A percentile compares a stretch with the other conserved stretches of the same genome.
Evolutionary conservation across 2,113 vertebrate genomes (phyloP).

Genomic region (Zingel zingel): DNA sequence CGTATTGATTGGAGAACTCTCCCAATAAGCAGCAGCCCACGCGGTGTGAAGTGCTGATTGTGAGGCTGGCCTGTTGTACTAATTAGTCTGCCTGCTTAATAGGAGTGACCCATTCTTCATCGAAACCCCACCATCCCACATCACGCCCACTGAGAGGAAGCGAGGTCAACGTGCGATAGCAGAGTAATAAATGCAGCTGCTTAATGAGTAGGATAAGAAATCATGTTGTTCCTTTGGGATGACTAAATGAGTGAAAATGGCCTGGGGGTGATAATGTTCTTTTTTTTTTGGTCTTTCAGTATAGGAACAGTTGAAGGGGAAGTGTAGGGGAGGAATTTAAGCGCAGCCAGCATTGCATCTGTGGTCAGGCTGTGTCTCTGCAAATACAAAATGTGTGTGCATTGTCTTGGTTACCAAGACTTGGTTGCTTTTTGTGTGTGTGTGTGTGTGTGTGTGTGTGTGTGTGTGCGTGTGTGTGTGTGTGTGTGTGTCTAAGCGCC

Average conservation of each 20-base stretch:
- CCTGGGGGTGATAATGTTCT: constrained; percentile 38
- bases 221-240: constrained; percentile 38
- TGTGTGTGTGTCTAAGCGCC: not conserved
- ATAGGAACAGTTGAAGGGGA: constrained; percentile 16
- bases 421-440: no score
- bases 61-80: constrained; percentile 43
- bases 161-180: constrained; percentile 40
- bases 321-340: constrained; percentile 19
- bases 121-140: constrained; percentile 47
- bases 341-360: constrained; percentile 60
- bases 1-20: constrained; percentile 61
- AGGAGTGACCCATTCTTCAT: constrained; percentile 38
- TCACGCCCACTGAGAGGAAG: constrained; percentile 50
- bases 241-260: constrained; percentile 27
- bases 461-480: constrained; percentile 8
- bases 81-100: constrained; percentile 65
- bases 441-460: constrained; percentile 18
- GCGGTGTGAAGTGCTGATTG: constrained; percentile 22
- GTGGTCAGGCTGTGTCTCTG: constrained; percentile 67
- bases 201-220: constrained; percentile 61
- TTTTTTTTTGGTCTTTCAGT: constrained; percentile 43
- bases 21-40: constrained; percentile 69
- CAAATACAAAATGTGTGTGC: constrained; percentile 10
- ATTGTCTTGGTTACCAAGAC: constrained; percentile 59
- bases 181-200: constrained; percentile 31